These are phyloP conservation scores for pig (Sus scrofa) DNA, from an alignment of 2,113 vertebrate species.

Conservation along the genomic window T2T-Sscrofa CM000820.6:42612501-42613000, in stretches of 20 bases:
- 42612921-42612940: slow-evolving; percentile 42
- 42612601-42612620: too few species aligned
- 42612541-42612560: too few species aligned
- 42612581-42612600: not conserved
- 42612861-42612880: slow-evolving; percentile 13
- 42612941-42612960: too few species aligned
- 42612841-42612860: slow-evolving; percentile 3
- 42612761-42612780: slow-evolving; percentile 34
- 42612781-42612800: slow-evolving; percentile 34
- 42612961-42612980: too few species aligned
- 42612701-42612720: not conserved
- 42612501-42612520: not conserved
- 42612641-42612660: not conserved
- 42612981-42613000: too few species aligned
- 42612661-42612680: not conserved
- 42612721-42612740: not conserved
- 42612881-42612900: not conserved
- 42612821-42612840: slow-evolving; percentile 17
- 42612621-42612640: not conserved
- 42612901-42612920: slow-evolving; percentile 8
- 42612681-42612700: not conserved
- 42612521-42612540: not conserved
- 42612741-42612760: not conserved
- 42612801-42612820: slow-evolving; percentile 44
- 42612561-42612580: not conserved